phyloP scores from a whole-genome alignment of 2,113 vertebrate genomes.

The Formicarius rufipectus region DNA sequence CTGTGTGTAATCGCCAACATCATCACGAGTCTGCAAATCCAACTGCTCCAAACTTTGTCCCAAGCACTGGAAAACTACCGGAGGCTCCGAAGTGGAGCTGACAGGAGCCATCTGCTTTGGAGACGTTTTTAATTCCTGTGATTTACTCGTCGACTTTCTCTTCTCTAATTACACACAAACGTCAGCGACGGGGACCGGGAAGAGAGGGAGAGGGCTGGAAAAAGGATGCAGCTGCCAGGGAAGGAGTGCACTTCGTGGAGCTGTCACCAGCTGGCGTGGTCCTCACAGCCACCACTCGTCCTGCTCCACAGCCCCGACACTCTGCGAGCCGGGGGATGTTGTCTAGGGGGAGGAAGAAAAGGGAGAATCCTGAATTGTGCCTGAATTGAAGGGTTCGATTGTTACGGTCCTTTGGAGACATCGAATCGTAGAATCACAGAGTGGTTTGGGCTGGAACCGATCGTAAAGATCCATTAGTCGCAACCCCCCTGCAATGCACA shows the following conservation, averaged over 20 bases:
- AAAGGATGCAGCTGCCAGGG: neutral
- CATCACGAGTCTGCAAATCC: neutral
- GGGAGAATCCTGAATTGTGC: neutral
- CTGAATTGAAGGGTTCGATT: neutral
- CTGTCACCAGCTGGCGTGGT: slow-evolving; percentile 34
- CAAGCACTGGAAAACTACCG: neutral
- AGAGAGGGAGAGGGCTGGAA: neutral
- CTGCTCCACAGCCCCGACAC: neutral
- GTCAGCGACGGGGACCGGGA: neutral
- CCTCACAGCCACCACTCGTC: neutral
- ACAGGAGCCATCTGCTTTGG: slow-evolving; percentile 19
- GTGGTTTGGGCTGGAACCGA: neutral
- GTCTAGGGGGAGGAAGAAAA: neutral
- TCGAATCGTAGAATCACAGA: neutral
- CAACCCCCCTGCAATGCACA: neutral
- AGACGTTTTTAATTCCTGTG: neutral
- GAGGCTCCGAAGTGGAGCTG: neutral
- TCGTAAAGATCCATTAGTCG: fast-evolving
- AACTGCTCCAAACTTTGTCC: neutral
- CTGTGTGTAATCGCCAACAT: neutral
- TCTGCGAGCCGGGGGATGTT: neutral
- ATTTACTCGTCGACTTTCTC: slow-evolving; percentile 4
- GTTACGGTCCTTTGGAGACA: neutral
- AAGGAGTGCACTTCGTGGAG: neutral
- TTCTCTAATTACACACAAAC: neutral